Conservation (phyloP, 2,888 invertebrate species). For the Lithophane leautieri region DNA sequence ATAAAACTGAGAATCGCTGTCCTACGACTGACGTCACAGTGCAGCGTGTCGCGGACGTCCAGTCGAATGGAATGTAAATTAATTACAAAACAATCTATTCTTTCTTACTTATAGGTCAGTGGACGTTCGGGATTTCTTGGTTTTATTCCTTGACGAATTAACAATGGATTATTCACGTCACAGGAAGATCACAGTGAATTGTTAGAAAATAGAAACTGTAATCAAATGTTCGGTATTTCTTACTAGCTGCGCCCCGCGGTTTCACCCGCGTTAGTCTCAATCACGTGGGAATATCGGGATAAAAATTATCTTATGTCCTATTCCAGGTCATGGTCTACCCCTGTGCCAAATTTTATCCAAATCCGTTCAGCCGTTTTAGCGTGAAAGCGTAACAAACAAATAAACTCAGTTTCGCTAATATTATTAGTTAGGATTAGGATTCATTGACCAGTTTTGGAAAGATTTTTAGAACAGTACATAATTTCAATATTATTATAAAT, state of each 20-base stretch:
- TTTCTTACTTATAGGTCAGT: slow-evolving; percentile 1
- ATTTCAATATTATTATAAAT: not conserved
- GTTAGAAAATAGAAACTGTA: not conserved
- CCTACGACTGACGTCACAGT: slow-evolving; percentile 1
- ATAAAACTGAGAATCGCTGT: slow-evolving; percentile 30
- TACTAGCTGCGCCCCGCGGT: too few relatives aligned
- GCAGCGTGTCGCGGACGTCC: not conserved
- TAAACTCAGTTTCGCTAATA: too few relatives aligned
- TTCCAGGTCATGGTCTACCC: too few relatives aligned
- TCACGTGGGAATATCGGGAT: too few relatives aligned
- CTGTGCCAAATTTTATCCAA: too few relatives aligned
- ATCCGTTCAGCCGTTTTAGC: too few relatives aligned
- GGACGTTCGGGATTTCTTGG: not conserved
- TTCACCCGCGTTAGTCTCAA: too few relatives aligned
- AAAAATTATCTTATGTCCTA: too few relatives aligned
- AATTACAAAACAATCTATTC: slow-evolving; percentile 29
- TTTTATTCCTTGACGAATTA: not conserved
- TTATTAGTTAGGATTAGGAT: too few relatives aligned
- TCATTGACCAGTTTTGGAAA: not conserved
- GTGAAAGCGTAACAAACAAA: too few relatives aligned
- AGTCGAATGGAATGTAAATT: slow-evolving; percentile 23
- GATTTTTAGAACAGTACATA: not conserved
- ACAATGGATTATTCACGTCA: not conserved
- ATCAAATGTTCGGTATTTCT: not conserved
- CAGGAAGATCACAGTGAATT: not conserved